Evolutionary conservation across 2,797 vertebrate species (phyloP).

Genomic region (Hydrophis major): DNA sequence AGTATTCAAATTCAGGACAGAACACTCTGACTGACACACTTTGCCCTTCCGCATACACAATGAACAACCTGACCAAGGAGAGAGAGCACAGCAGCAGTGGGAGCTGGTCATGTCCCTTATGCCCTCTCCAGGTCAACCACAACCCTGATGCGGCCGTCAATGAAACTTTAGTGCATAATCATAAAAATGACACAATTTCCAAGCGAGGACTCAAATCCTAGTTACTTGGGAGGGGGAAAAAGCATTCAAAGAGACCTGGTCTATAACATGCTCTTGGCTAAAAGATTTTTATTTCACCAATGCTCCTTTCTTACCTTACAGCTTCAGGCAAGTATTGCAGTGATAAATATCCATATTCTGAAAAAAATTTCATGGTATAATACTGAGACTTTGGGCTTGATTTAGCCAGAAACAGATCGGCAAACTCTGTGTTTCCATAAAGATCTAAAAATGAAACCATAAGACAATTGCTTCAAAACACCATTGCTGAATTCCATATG

Average conservation of each 20-base stretch:
- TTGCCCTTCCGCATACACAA: no score
- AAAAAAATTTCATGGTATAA: slow-evolving; percentile 82
- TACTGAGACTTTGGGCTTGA: slow-evolving; percentile 78
- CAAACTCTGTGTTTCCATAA: slow-evolving; percentile 83
- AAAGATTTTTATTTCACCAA: not conserved
- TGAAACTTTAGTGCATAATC: not conserved
- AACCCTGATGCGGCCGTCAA: no score
- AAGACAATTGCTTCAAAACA: not conserved
- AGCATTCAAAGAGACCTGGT: not conserved
- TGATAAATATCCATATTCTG: slow-evolving; percentile 81
- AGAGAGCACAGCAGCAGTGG: no score
- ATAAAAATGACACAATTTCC: not conserved
- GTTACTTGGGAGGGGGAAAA: not conserved
- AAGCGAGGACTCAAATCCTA: not conserved
- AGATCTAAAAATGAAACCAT: slow-evolving; percentile 65
- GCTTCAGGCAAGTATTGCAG: slow-evolving; percentile 85
- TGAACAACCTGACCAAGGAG: no score
- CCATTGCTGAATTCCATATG: not conserved
- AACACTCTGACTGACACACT: no score
- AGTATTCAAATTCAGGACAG: no score
- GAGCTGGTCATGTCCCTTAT: no score
- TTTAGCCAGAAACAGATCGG: slow-evolving; percentile 78
- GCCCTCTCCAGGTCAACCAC: no score
- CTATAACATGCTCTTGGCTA: not conserved
- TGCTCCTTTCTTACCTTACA: slow-evolving; percentile 75